These are phyloP conservation scores for Lepidocolaptes lacrymiger DNA, from an alignment of 2,797 vertebrate genomes.

Conservation along the genomic window DNA sequence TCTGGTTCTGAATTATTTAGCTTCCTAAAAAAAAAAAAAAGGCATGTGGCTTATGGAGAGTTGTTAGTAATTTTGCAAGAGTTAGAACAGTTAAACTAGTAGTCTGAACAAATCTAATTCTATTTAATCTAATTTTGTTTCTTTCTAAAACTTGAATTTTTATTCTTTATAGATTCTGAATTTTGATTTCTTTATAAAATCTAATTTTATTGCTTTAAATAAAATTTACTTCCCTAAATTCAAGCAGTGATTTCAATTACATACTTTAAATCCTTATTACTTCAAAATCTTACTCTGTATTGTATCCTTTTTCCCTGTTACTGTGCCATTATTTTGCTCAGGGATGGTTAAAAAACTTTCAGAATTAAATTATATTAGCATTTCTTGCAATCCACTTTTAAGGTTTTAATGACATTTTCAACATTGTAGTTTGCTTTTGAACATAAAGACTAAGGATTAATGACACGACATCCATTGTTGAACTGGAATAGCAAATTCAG, in stretches of 20 bases:
- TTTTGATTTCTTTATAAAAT: too few species aligned
- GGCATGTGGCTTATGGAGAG: rapidly evolving
- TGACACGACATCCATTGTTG: background rate
- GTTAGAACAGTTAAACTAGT: background rate
- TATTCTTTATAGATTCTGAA: too few species aligned
- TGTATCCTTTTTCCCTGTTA: background rate
- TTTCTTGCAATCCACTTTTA: background rate
- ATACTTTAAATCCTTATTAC: background rate
- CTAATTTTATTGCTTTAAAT: too few species aligned
- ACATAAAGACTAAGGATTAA: background rate
- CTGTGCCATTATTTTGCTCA: background rate
- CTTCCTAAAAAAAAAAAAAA: too few species aligned
- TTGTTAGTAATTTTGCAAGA: background rate
- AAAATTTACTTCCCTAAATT: background rate
- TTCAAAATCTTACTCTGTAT: background rate
- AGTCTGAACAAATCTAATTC: background rate
- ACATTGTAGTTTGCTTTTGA: background rate
- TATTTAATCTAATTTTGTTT: background rate
- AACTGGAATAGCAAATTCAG: background rate
- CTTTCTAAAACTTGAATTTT: background rate
- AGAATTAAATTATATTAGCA: background rate
- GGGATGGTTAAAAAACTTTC: background rate
- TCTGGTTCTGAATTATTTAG: too few species aligned
- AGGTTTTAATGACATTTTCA: background rate
- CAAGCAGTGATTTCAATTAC: background rate